Percentiles rank a stretch among this genome's conserved stretches.
Evolutionary conservation across 2,888 invertebrate species (phyloP).

Genomic region (Lasioglossum pauxillum): DNA sequence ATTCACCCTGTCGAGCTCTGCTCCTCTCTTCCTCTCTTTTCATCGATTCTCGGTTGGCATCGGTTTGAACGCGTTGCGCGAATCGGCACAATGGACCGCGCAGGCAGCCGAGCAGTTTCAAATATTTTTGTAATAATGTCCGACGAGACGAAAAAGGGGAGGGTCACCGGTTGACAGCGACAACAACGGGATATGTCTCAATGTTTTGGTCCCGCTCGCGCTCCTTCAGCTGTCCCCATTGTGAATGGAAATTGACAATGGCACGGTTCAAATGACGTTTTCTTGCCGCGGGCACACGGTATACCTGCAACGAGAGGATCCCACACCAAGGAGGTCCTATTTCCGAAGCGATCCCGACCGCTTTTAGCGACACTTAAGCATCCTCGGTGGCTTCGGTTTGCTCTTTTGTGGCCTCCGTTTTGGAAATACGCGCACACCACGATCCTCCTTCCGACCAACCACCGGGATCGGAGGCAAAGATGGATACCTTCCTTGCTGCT

Average conservation of each 20-base stretch:
- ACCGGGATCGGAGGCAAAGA: constrained; percentile 45
- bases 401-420: constrained; percentile 76
- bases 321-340: constrained; percentile 71
- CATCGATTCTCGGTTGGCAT: constrained; percentile 13
- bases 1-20: not conserved
- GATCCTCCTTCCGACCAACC: constrained; percentile 30
- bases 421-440: constrained; percentile 38
- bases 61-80: constrained; percentile 49
- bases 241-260: constrained; percentile 79
- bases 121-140: constrained; percentile 83
- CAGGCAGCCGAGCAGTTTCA: constrained; percentile 67
- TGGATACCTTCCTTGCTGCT: constrained; percentile 59
- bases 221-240: constrained; percentile 83
- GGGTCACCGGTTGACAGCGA: constrained; percentile 78
- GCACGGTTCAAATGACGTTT: constrained; percentile 79
- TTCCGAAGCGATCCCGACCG: constrained; percentile 72
- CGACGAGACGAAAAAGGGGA: constrained; percentile 54
- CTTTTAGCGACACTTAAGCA: constrained; percentile 77
- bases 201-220: constrained; percentile 82
- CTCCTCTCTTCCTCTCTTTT: not conserved
- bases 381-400: constrained; percentile 70
- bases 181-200: constrained; percentile 83
- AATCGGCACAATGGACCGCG: constrained; percentile 53
- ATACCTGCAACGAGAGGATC: constrained; percentile 58
- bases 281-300: constrained; percentile 45